These are phyloP conservation scores for Natator depressus DNA, from an alignment of 2,113 vertebrate genomes.

Conservation along the genomic window DNA sequence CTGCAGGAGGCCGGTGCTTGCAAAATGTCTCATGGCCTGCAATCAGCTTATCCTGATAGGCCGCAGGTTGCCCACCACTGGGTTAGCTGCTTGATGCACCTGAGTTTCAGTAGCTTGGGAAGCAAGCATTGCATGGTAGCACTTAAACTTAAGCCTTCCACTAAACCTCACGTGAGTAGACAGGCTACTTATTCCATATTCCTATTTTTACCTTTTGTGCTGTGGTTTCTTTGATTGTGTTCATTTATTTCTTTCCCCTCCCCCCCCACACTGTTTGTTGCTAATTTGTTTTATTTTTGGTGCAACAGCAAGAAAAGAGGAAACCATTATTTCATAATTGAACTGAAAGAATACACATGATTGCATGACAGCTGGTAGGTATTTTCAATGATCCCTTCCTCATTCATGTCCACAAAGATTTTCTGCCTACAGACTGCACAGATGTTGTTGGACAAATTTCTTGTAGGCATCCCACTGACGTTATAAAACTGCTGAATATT, in stretches of 20 bases:
- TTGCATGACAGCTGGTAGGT: conserved; percentile 85
- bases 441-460: conserved; percentile 74
- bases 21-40: no score
- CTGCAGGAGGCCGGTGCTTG: no score
- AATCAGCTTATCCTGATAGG: no score
- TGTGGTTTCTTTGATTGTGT: background rate
- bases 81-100: background rate
- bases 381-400: conserved; percentile 83
- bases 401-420: conserved; percentile 80
- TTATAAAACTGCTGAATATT: conserved; percentile 78
- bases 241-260: background rate
- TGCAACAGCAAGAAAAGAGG: background rate
- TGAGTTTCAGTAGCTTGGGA: no score
- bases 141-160: no score
- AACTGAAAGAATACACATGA: conserved; percentile 77
- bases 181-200: background rate
- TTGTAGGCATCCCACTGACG: conserved; percentile 75
- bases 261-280: background rate
- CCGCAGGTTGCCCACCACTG: no score
- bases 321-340: conserved; percentile 28
- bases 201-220: background rate
- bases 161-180: no score
- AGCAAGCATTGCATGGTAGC: no score
- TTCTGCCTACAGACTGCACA: conserved; percentile 79
- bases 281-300: background rate